phyloP scores from a whole-genome alignment of 2,113 vertebrate genomes.

The Limanda limanda region DNA sequence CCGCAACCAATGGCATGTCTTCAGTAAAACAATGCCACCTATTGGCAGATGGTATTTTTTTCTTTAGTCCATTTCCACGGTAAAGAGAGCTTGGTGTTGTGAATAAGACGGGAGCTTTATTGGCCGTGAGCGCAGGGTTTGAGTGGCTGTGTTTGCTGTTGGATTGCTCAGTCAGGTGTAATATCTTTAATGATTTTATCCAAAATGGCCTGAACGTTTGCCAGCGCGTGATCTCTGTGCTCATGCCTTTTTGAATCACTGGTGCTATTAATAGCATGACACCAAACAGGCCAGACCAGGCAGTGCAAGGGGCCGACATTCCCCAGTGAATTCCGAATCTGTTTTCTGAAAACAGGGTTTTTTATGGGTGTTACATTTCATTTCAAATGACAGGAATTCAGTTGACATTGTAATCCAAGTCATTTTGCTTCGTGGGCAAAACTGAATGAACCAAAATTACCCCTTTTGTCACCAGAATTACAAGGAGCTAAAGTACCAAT shows the following conservation, averaged over 20 bases:
- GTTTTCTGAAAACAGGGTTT: neutral
- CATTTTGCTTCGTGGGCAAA: neutral
- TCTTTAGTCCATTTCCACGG: neutral
- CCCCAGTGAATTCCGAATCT: neutral
- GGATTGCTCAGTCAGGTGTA: neutral
- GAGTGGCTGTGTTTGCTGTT: conserved; percentile 26
- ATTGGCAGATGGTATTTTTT: neutral
- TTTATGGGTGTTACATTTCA: neutral
- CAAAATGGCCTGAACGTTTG: neutral
- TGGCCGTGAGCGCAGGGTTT: neutral
- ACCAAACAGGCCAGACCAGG: conserved; percentile 1
- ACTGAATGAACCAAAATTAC: neutral
- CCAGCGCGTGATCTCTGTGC: conserved; percentile 22
- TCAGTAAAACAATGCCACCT: conserved; percentile 26
- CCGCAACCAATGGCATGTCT: conserved; percentile 9
- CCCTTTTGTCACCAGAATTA: too few relatives aligned
- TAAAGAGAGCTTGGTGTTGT: conserved; percentile 43
- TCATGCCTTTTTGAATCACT: conserved; percentile 18
- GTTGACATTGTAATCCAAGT: too few relatives aligned
- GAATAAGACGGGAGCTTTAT: neutral
- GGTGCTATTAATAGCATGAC: conserved; percentile 46
- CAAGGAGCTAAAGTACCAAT: too few relatives aligned
- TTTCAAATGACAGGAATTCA: neutral
- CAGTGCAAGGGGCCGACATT: neutral
- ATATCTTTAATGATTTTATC: neutral